Evolutionary conservation across 1,140 invertebrate species (phyloP).

Genomic region (Nasonia giraulti): DNA sequence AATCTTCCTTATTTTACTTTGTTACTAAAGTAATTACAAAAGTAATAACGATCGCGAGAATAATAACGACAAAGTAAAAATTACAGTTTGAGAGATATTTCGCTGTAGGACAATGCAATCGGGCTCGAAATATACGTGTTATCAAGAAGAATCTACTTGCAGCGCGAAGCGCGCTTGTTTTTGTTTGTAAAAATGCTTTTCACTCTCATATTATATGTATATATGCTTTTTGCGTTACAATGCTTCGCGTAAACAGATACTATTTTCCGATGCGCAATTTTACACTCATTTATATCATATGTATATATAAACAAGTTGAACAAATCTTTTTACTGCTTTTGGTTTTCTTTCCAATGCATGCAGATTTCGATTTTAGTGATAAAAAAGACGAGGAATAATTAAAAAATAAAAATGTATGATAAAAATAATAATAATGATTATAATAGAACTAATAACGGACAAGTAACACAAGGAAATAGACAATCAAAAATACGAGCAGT

Average conservation of each 20-base stretch:
- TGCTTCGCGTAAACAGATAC: slow-evolving; percentile 41
- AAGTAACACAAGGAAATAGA: slow-evolving; percentile 51
- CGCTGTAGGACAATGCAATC: slow-evolving; percentile 51
- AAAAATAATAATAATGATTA: slow-evolving; percentile 50
- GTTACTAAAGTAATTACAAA: slow-evolving; percentile 57
- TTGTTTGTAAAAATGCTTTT: slow-evolving; percentile 39
- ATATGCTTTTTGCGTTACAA: slow-evolving; percentile 14
- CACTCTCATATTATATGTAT: slow-evolving; percentile 49
- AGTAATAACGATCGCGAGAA: slow-evolving; percentile 55
- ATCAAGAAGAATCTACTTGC: background rate
- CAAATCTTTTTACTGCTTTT: slow-evolving; percentile 37
- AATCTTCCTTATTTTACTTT: slow-evolving; percentile 52
- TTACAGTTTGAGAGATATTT: slow-evolving; percentile 50
- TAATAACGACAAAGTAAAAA: slow-evolving; percentile 53
- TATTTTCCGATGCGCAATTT: slow-evolving; percentile 10
- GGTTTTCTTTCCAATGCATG: slow-evolving; percentile 38
- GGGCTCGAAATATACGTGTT: slow-evolving; percentile 4
- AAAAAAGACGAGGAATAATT: slow-evolving; percentile 54
- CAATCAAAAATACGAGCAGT: slow-evolving; percentile 39
- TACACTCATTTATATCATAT: slow-evolving; percentile 30
- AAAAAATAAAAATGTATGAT: slow-evolving; percentile 45
- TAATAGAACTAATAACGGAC: slow-evolving; percentile 54
- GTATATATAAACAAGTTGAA: slow-evolving; percentile 42
- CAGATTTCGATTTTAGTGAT: slow-evolving; percentile 38
- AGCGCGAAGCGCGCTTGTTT: slow-evolving; percentile 26